Base-by-base conservation (phyloP, 2,113 vertebrate species). In the Falco punctatus region DNA sequence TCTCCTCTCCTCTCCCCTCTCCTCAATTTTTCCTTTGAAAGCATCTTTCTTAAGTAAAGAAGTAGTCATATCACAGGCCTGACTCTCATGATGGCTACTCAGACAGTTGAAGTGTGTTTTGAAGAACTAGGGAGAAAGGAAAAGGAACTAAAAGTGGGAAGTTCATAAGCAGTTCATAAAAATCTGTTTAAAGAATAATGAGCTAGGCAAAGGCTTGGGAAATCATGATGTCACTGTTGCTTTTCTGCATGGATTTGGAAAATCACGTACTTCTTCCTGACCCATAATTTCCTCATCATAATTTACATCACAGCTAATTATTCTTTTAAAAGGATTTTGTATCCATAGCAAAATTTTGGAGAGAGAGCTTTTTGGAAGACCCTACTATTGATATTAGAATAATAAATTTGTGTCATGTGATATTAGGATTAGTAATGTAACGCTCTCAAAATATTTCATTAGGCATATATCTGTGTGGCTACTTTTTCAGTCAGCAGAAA, bases 201-300 rank as follows among this genome's bases (percentile, higher is more conserved):
- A 62, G 15, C 44, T 23, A 66, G 30, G 12, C 8, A 65, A 69
- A 8, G 22, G 2, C 20, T 44, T 81, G 15, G 35, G 27, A 65
- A 10, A 35, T 51, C n/a, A 24, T 54, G 11, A n/a, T 32, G 4
- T 49, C 78, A 54, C 9, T 15, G 26, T 14, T 2, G 0, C 16
- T 78, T 85, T 30, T 86, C 51, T 82, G 7, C 8, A 11, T 16
- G 3, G 27, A 51, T 74, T 88, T 28, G 48, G 21, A 48, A 59
- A 78, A 51, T 0, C 51, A 28, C 10, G 11, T 62, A 14, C 4
- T 33, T 86, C 18, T 74, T 52, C 0, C 0, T 49, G 44, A 77
- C 27, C 5, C 9, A 7, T 46, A 3, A 33, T 91, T 81, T 91
- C 28, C 16, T 78, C 16, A 38, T 16, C 7, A 59, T 24, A 33